phyloP scores from a whole-genome alignment of 2,888 invertebrate genomes.

The Drosophila aldrichi region DNA sequence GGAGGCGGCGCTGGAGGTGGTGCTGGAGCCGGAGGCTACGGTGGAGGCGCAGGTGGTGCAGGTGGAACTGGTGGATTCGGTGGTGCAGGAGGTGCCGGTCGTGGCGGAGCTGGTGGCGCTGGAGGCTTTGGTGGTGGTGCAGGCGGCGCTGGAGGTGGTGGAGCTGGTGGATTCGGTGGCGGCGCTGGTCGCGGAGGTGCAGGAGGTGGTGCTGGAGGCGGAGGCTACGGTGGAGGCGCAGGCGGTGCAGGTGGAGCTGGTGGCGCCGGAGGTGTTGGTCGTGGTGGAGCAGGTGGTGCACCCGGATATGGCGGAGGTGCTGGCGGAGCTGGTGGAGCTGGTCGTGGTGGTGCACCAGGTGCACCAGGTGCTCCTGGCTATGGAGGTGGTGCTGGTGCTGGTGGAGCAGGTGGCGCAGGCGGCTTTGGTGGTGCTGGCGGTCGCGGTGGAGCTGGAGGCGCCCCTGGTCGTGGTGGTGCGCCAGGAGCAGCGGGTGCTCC shows the following conservation, averaged over 20 bases:
- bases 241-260: slow-evolving; percentile 22
- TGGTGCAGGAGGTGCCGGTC: slow-evolving; percentile 14
- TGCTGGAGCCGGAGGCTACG: not conserved
- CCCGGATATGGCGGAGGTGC: slow-evolving; percentile 37
- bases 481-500: slow-evolving; percentile 25
- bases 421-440: slow-evolving; percentile 61
- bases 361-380: slow-evolving; percentile 27
- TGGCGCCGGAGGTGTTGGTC: slow-evolving; percentile 41
- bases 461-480: slow-evolving; percentile 33
- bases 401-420: slow-evolving; percentile 14
- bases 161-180: slow-evolving; percentile 13
- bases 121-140: not conserved
- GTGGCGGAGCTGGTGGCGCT: slow-evolving; percentile 33
- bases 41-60: not conserved
- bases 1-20: slow-evolving; percentile 29
- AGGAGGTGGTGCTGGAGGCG: slow-evolving; percentile 12
- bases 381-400: slow-evolving; percentile 18
- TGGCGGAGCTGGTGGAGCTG: slow-evolving; percentile 18
- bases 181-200: slow-evolving; percentile 24
- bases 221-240: slow-evolving; percentile 1
- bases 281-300: slow-evolving; percentile 44
- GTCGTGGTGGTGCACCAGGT: slow-evolving; percentile 13
- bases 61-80: slow-evolving; percentile 14
- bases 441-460: slow-evolving; percentile 42
- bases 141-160: slow-evolving; percentile 9